These are phyloP conservation scores for Pocota personata DNA, from an alignment of 2,888 invertebrate species.

Conservation along the genomic window DNA sequence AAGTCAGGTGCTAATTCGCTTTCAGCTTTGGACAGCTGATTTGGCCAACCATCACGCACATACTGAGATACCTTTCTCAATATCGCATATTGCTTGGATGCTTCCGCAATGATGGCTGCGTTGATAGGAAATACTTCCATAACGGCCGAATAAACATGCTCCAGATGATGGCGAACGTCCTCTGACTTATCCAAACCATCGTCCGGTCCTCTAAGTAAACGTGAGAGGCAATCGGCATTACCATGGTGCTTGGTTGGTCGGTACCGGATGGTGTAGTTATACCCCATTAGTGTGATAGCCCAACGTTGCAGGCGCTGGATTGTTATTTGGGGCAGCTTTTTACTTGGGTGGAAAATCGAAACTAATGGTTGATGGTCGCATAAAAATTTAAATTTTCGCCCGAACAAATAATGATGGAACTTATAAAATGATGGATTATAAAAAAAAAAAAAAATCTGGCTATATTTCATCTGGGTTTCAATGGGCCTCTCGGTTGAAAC, in stretches of 20 bases:
- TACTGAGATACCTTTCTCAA: too few relatives aligned
- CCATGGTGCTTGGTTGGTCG: slow-evolving; percentile 24
- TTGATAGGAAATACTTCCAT: neutral
- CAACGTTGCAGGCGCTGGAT: too few relatives aligned
- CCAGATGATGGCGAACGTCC: neutral
- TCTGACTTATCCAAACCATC: neutral
- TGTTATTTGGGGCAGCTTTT: slow-evolving; percentile 53
- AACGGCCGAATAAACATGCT: neutral
- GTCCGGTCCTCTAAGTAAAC: neutral
- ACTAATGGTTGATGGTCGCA: slow-evolving; percentile 53
- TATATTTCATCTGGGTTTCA: slow-evolving; percentile 33
- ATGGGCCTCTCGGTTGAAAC: slow-evolving; percentile 74
- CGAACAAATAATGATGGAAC: slow-evolving; percentile 53
- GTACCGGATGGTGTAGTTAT: slow-evolving; percentile 33
- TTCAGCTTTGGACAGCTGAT: too few relatives aligned
- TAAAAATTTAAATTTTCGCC: too few relatives aligned
- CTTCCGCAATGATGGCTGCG: neutral
- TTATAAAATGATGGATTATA: slow-evolving; percentile 58
- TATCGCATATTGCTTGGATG: slow-evolving; percentile 1
- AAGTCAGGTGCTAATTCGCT: slow-evolving; percentile 2
- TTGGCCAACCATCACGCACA: slow-evolving; percentile 35
- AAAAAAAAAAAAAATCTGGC: too few relatives aligned
- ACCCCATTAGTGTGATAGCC: slow-evolving; percentile 41
- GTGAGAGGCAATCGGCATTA: slow-evolving; percentile 20
- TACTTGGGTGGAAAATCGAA: slow-evolving; percentile 50